phyloP scores from a whole-genome alignment of 2,113 vertebrate genomes.

The Aplodontia rufa region DNA sequence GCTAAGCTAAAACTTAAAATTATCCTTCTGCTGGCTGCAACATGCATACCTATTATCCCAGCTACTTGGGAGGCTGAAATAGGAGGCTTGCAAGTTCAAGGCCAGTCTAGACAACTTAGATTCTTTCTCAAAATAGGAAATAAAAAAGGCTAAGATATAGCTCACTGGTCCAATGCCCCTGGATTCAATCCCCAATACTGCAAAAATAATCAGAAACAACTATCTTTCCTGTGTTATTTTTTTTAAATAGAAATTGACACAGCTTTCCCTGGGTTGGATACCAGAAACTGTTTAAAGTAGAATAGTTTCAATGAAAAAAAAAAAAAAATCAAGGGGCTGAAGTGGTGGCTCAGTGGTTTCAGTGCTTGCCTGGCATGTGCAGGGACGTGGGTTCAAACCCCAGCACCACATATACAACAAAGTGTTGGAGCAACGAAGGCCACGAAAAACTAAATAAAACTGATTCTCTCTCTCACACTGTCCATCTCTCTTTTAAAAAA shows the following conservation, averaged over 20 bases:
- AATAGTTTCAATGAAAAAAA: conserved; percentile 29
- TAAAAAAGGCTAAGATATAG: neutral
- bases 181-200: neutral
- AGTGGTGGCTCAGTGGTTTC: no score
- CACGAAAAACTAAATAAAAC: no score
- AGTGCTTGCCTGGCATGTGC: no score
- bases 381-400: no score
- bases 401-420: no score
- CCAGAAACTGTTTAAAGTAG: neutral
- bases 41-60: neutral
- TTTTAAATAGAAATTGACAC: neutral
- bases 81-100: neutral
- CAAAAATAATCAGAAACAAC: neutral
- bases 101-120: neutral
- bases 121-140: neutral
- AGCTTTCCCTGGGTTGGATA: neutral
- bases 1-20: neutral
- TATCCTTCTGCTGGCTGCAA: neutral
- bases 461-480: no score
- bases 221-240: neutral
- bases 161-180: neutral
- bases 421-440: no score
- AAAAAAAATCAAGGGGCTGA: no score
- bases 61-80: neutral
- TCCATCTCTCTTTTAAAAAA: no score